Base-by-base conservation (phyloP, 2,113 vertebrate genomes). In the Corydoras maculifer region DNA sequence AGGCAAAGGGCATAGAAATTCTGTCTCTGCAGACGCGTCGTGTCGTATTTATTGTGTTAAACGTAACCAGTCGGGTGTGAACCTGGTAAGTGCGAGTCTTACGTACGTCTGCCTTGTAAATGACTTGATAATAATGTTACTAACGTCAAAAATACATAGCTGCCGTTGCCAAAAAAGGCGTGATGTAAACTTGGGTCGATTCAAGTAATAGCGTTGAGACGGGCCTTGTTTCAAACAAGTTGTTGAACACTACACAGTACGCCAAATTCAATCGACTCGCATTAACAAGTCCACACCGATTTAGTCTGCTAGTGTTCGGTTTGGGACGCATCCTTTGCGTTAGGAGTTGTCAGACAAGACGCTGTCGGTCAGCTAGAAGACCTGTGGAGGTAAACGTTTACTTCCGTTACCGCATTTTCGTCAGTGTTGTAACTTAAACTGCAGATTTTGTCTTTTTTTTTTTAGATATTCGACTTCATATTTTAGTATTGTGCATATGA, bases 1-100 rank as follows among this genome's bases (percentile, higher is more conserved):
- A 82, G 77, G 74, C 75, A 88, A 86, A 85, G 84, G 87, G 89
- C 68, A 74, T 65, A 82, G 82, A 80, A 78, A 75, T 78, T 84
- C 76, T 73, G 80, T 73, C 61, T 73, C 82, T 73, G 81, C 75
- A 78, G 57, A 71, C 69, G 74, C 73, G 61, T 80, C 8, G 58
- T 55, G 79, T 83, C 80, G 82, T 79, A 84, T 82, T 87, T 84
- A 80, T 83, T 78, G 84, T 82, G 84, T 82, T 75, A 30, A 75
- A 58, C 11, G 14, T 62, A 69, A 58, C 76, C 58, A 73, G 73
- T 55, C 35, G 35, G 35, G 81, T 80, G 73, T 12, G 35, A 65
- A 61, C 25, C 58, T 18, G 81, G 87, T 90, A 48, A 76, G 88
- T 75, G 9, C 31, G 12, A 51, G 55, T 32, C 0, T 14, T 61